Conservation (phyloP, 2,888 invertebrate genomes). For the Drosophila quinaria region DNA sequence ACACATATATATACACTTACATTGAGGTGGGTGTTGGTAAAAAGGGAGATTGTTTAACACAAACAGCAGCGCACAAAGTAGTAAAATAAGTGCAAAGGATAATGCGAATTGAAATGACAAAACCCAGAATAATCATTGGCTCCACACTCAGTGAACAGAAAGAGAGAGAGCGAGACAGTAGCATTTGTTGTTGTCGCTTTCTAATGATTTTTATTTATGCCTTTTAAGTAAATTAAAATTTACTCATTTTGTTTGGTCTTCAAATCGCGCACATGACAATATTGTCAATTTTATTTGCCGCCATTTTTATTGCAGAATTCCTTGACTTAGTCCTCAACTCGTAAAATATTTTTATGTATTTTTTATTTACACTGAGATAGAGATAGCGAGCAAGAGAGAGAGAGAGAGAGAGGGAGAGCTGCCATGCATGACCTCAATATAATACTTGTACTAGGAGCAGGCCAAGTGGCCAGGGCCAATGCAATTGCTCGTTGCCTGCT, state of each 20-base stretch:
- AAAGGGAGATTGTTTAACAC: constrained; percentile 21
- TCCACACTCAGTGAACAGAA: constrained; percentile 55
- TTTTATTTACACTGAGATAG: constrained; percentile 38
- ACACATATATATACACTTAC: constrained; percentile 32
- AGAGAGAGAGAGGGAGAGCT: constrained; percentile 24
- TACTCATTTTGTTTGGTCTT: constrained; percentile 57
- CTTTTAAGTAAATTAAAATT: constrained; percentile 81
- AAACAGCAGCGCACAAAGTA: constrained; percentile 66
- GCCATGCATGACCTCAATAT: constrained; percentile 78
- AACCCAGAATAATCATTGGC: constrained; percentile 83
- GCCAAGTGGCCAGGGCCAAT: constrained; percentile 62
- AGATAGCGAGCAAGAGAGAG: neutral
- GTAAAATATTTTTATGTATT: constrained; percentile 24
- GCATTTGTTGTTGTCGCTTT: constrained; percentile 17
- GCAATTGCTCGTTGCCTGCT: constrained; percentile 55
- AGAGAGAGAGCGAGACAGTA: neutral
- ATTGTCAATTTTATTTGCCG: constrained; percentile 79
- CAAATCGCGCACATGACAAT: constrained; percentile 73
- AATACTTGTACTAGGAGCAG: constrained; percentile 3
- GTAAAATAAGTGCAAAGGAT: constrained; percentile 83
- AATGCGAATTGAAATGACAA: constrained; percentile 84
- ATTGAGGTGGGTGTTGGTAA: neutral
- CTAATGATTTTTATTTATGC: constrained; percentile 68
- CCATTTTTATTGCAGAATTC: constrained; percentile 75
- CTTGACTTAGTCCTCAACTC: constrained; percentile 46